Base-by-base conservation (phyloP, 1,140 invertebrate species). In the Teleopsis dalmanni region DNA sequence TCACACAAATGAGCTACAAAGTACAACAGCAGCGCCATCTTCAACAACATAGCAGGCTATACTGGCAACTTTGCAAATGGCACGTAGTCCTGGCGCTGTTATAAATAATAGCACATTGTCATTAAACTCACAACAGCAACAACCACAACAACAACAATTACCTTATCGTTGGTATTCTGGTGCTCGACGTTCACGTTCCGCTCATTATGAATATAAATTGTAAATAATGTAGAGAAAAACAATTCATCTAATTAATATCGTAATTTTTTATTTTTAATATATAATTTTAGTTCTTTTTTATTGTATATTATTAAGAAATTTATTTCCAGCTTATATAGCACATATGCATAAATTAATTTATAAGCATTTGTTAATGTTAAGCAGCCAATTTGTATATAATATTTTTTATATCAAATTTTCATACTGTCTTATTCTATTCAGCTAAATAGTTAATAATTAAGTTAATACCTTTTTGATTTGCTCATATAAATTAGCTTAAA, bases 161-260 rank as follows among this genome's bases (percentile, higher is more conserved):
- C 63, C 63, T 2, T 67, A 67, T 55, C 64, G 64, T 34, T 67
- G 64, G 64, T 67, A 67, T 36, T 67, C 64, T 14, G 64, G 64
- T 13, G 60, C 63, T n/a, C 41, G 64, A n/a, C 64, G 64, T 13
- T 67, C 64, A 1, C 61, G 64, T 4, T 67, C 64, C 4, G 64
- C 64, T 0, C 61, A 66, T 49, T 66, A 67, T 36, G 64, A 67
- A 37, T 67, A 67, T 41, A 52, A 57, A 3, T 53, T 67, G 55
- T 67, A 67, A 53, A n/a, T n/a, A n/a, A n/a, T n/a, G n/a, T 22
- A 14, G 22, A 25, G 7, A 40, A n/a, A 40, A 25, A 23, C 4
- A 40, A 40, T 6, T 8, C n/a, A 1, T n/a, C 5, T 16, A 22
- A 11, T 9, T 18, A 26, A 10, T 42, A 42, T 18, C 16, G 40